Conservation (phyloP, 2,888 invertebrate species). For the Xylota segnis region DNA sequence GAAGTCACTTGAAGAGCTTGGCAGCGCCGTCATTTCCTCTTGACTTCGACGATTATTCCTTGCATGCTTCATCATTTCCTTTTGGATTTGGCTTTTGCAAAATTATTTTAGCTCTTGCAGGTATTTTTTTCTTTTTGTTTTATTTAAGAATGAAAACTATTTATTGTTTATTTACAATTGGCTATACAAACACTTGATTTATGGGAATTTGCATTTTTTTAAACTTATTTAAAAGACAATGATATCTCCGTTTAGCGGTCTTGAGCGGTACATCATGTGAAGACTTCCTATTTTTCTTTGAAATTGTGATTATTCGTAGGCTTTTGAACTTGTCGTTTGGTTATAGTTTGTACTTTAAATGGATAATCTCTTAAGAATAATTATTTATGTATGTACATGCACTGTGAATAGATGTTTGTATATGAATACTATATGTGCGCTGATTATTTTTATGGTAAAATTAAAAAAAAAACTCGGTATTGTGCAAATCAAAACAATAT, state of each 20-base stretch:
- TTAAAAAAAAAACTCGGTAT: conserved; percentile 42
- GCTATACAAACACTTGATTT: conserved; percentile 9
- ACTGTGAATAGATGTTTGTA: conserved; percentile 55
- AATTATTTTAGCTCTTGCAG: conserved; percentile 3
- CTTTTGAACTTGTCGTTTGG: conserved; percentile 39
- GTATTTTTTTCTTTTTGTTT: background rate
- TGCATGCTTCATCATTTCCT: background rate
- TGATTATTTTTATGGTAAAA: conserved; percentile 40
- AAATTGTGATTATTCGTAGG: conserved; percentile 69
- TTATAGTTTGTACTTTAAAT: conserved; percentile 39
- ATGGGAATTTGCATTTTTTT: conserved; percentile 14
- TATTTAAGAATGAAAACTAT: conserved; percentile 7
- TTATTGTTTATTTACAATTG: conserved; percentile 35
- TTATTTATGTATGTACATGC: conserved; percentile 56
- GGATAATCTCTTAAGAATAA: conserved; percentile 49
- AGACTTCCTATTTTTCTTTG: conserved; percentile 48
- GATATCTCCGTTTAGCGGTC: background rate
- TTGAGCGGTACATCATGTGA: no score
- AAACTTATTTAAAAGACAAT: conserved; percentile 1
- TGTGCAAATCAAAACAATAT: conserved; percentile 54
- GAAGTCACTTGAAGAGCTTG: no score
- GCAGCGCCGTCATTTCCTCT: background rate
- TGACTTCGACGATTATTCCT: background rate
- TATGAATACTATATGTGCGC: conserved; percentile 17
- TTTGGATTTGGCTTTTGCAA: conserved; percentile 25